Percentiles rank a stretch among this genome's conserved stretches.
These are phyloP conservation scores for Drosophila neoperkinsi DNA, from an alignment of 2,888 invertebrate genomes.

Conservation along the genomic window DNA sequence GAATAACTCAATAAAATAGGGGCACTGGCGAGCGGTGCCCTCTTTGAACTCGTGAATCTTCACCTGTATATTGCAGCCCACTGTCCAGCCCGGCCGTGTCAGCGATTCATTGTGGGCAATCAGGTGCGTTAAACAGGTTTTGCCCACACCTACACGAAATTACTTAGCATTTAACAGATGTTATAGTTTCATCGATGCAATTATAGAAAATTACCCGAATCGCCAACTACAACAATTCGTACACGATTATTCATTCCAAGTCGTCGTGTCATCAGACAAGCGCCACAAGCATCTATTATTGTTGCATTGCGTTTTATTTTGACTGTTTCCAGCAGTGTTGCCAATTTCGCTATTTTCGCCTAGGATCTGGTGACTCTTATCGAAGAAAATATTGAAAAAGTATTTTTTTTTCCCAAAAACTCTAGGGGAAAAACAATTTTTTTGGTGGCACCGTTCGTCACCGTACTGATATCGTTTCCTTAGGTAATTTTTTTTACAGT, in stretches of 20 bases:
- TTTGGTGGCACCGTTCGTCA: not conserved
- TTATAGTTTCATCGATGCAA: not conserved
- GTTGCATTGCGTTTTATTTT: conserved; percentile 9
- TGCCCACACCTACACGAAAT: conserved; percentile 93
- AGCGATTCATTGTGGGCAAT: conserved; percentile 95
- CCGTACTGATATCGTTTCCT: too few species aligned
- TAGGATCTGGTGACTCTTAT: not conserved
- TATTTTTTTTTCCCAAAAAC: not conserved
- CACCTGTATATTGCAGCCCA: conserved; percentile 98
- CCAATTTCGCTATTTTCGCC: not conserved
- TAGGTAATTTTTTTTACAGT: not conserved
- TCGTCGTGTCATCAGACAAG: conserved; percentile 27
- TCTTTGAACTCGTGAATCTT: conserved; percentile 98
- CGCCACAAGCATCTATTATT: not conserved
- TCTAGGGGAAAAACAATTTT: not conserved
- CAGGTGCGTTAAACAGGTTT: conserved; percentile 96
- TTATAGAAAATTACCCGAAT: conserved; percentile 89
- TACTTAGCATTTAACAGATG: conserved; percentile 52
- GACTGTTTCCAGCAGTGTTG: not conserved
- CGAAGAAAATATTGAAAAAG: not conserved
- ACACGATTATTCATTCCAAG: conserved; percentile 85
- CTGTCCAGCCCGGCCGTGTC: conserved; percentile 96
- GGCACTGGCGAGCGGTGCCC: conserved; percentile 95
- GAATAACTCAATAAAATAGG: conserved; percentile 98
- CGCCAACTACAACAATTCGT: conserved; percentile 95